Conservation (phyloP, 2,888 invertebrate species). For the Lysandra coridon region DNA sequence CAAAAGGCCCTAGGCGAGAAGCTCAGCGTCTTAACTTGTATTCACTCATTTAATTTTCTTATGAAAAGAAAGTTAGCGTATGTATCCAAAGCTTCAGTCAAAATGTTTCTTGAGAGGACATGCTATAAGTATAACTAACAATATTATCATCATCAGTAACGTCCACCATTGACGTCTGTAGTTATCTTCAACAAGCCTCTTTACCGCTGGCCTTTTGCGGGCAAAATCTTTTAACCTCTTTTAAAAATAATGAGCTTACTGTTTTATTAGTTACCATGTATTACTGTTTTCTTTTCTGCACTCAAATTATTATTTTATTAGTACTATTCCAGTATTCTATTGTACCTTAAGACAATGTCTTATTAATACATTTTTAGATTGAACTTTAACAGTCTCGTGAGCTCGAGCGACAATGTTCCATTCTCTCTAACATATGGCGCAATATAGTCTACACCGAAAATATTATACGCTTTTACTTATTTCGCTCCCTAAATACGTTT, state of each 20-base stretch:
- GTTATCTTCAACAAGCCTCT: neutral
- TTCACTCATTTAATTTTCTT: constrained; percentile 2
- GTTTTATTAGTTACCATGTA: too few species aligned
- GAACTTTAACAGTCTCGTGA: neutral
- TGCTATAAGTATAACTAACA: neutral
- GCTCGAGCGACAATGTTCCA: neutral
- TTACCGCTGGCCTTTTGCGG: neutral
- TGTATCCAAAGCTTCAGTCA: neutral
- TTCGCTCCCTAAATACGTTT: neutral
- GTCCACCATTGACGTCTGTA: neutral
- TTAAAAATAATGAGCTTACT: neutral
- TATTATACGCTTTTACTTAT: neutral
- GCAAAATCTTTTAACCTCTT: neutral
- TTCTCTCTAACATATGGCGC: neutral
- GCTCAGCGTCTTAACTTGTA: constrained; percentile 18
- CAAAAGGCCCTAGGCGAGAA: neutral
- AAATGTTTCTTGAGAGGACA: neutral
- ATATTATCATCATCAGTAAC: neutral
- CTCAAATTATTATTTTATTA: neutral
- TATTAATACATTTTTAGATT: neutral
- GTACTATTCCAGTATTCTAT: neutral
- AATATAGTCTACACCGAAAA: neutral
- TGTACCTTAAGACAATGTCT: neutral
- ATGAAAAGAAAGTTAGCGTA: neutral
- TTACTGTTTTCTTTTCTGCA: neutral